Conservation (phyloP, 2,797 vertebrate species). For the Coccyzus lansbergi region DNA sequence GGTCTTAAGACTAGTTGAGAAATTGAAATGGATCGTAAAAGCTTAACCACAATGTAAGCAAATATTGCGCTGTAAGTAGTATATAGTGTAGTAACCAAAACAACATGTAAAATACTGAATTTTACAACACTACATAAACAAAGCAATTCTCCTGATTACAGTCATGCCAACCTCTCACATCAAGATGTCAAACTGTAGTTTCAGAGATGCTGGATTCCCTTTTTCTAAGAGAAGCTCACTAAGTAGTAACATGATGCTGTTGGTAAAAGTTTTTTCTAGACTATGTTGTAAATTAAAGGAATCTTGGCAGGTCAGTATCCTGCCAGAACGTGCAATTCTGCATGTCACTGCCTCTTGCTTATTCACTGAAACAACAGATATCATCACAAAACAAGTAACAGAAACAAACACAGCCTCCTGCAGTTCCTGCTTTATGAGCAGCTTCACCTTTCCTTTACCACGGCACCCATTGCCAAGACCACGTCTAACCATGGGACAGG, state of each 20-base stretch:
- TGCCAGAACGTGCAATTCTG: constrained; percentile 78
- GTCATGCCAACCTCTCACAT: background rate
- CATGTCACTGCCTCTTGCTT: constrained; percentile 72
- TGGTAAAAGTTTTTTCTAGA: constrained; percentile 74
- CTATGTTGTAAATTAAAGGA: constrained; percentile 73
- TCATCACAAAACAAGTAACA: constrained; percentile 76
- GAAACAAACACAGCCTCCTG: constrained; percentile 78
- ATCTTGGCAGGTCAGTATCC: constrained; percentile 78
- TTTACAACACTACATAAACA: background rate
- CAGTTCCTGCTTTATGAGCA: constrained; percentile 72
- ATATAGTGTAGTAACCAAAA: background rate
- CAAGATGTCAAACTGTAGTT: constrained; percentile 25
- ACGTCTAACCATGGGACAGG: constrained; percentile 46
- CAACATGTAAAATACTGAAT: background rate
- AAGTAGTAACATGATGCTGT: constrained; percentile 58
- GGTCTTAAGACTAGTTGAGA: background rate
- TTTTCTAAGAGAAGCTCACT: constrained; percentile 59
- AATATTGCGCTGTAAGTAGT: background rate
- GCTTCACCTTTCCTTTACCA: constrained; percentile 73
- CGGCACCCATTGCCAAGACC: constrained; percentile 59
- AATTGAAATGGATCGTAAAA: background rate
- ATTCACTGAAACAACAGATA: constrained; percentile 72
- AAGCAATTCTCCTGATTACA: background rate
- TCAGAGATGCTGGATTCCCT: constrained; percentile 49
- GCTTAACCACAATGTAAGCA: background rate